Evolutionary conservation across 2,797 vertebrate genomes (phyloP), one percentile per base, ranked within the genome.

Genomic region (Pipistrellus kuhlii): DNA sequence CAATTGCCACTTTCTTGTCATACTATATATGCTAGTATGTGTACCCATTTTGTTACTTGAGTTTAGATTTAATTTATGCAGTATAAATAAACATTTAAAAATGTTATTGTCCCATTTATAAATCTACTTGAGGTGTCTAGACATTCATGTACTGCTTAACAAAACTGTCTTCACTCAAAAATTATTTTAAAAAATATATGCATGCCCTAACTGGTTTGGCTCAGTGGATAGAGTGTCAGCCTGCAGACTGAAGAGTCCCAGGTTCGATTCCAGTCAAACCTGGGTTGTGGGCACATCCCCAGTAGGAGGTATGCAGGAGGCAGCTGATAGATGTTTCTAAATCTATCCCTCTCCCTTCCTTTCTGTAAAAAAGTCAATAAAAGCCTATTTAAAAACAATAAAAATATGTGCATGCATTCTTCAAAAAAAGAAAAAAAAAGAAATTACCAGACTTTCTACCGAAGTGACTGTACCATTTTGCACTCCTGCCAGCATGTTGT

Each of bases 91-190:
- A 59, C 57, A 3, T 6, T 46, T 73, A 32, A 27, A 44, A 69
- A 57, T 18, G 86, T 89, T 93, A 17, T 81, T 93, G 21, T 81
- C 10, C 48, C 13, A 46, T 4, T 53, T 76, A 77, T 9, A n/a
- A 57, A 1, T 89, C 30, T 55, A 64, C 48, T 89, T 94, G 48
- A 83, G 48, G 25, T 80, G 3, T 86, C 18, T 66, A 68, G 23
- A 91, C 6, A 80, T 80, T 95, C 44, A 84, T 75, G 12, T 30
- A 32, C 48, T 84, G 8, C n/a, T 41, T 9, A 88, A 6, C 2
- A 13, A 88, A 76, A 77, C 13, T 62, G 44, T 72, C 53, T 81
- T 76, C 80, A 88, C 14, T 72, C 8, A 62, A 89, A 91, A 78
- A 48, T 71, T 23, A 1, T 85, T 90, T 89, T 5, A 0, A n/a